Percentiles rank a stretch among this genome's conserved stretches.
These are phyloP conservation scores for Lasiurus borealis DNA, from an alignment of 2,113 vertebrate species.

Conservation along the genomic window DNA sequence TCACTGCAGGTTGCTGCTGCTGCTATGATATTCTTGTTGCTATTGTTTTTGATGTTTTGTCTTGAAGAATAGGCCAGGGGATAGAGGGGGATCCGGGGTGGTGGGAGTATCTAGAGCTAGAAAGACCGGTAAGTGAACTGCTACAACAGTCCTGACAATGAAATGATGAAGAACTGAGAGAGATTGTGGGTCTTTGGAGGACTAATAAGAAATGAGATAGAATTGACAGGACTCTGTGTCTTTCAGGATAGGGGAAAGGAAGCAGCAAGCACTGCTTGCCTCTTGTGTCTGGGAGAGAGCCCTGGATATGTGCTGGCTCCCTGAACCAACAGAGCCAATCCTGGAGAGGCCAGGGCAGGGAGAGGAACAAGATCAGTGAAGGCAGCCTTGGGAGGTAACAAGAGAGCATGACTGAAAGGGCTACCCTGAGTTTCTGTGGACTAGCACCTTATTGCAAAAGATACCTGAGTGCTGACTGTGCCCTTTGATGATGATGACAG, in stretches of 20 bases:
- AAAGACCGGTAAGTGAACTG: background rate
- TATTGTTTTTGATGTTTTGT: background rate
- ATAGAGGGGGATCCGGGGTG: too few relatives aligned
- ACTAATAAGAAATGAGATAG: background rate
- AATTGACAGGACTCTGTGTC: background rate
- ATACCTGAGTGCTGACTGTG: background rate
- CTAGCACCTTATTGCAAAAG: background rate
- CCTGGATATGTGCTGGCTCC: accelerated
- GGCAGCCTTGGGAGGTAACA: background rate
- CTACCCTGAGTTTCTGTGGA: background rate
- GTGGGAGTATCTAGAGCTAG: background rate
- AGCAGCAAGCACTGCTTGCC: background rate
- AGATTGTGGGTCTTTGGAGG: background rate
- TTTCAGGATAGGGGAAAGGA: background rate
- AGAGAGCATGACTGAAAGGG: background rate
- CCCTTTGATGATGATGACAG: background rate
- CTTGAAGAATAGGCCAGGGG: background rate
- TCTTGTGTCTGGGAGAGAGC: accelerated
- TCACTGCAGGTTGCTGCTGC: background rate
- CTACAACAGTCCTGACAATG: background rate
- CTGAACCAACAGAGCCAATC: background rate
- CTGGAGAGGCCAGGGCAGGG: background rate
- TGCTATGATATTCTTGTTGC: background rate
- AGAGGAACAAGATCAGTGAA: background rate
- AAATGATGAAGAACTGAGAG: background rate